Evolutionary conservation across 2,113 vertebrate species (phyloP).

Genomic region (Mesocricetus auratus): DNA sequence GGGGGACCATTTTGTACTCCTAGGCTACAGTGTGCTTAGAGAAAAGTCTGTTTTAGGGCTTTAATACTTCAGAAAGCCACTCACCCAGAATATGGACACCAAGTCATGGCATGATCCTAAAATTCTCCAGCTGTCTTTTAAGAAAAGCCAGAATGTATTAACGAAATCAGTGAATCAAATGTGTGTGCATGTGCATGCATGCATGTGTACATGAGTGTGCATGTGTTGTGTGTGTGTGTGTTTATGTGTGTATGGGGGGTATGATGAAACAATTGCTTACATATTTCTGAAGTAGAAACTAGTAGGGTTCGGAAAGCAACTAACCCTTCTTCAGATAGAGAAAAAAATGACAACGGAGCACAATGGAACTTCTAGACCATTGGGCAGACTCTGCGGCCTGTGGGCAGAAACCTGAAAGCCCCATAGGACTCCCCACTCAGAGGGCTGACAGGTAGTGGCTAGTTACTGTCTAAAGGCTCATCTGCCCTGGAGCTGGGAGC

Average conservation of each 20-base stretch:
- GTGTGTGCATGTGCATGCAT: too few species aligned
- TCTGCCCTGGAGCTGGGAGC: neutral
- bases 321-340: neutral
- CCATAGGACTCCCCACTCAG: neutral
- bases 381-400: neutral
- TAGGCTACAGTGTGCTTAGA: neutral
- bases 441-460: neutral
- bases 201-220: neutral
- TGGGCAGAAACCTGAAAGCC: neutral
- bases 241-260: neutral
- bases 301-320: constrained; percentile 5
- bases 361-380: neutral
- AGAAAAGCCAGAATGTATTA: constrained; percentile 30
- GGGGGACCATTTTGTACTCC: constrained; percentile 20
- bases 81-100: neutral
- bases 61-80: constrained; percentile 20
- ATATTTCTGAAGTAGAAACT: neutral
- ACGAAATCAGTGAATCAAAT: neutral
- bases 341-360: neutral
- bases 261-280: neutral
- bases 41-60: neutral
- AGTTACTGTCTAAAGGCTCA: neutral
- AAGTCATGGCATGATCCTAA: neutral
- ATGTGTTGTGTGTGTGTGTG: neutral
- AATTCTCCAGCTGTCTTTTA: constrained; percentile 26